Conservation (phyloP, 2,888 invertebrate genomes). For the Thymelicus sylvestris region DNA sequence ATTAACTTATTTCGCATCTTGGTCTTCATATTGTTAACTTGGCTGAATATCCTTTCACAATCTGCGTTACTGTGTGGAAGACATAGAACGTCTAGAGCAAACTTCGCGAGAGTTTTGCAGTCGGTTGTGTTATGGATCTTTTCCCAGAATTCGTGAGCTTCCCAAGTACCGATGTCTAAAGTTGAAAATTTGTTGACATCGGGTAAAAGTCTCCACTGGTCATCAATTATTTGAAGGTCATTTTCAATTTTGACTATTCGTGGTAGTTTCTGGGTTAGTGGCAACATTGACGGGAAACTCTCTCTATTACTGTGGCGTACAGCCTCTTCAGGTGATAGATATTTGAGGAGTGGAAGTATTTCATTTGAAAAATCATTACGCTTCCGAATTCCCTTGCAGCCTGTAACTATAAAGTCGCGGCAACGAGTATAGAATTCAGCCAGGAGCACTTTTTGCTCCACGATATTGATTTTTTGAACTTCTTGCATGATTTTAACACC, state of each 20-base stretch:
- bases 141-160: slow-evolving; percentile 36
- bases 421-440: slow-evolving; percentile 31
- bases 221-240: slow-evolving; percentile 34
- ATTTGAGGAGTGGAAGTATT: slow-evolving; percentile 37
- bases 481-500: slow-evolving; percentile 35
- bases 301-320: slow-evolving; percentile 19
- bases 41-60: slow-evolving; percentile 33
- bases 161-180: slow-evolving; percentile 36
- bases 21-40: slow-evolving; percentile 22
- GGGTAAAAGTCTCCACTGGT: slow-evolving; percentile 38
- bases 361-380: slow-evolving; percentile 37
- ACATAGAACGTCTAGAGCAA: slow-evolving; percentile 11
- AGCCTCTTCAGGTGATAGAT: slow-evolving; percentile 37
- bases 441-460: slow-evolving; percentile 18
- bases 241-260: slow-evolving; percentile 29
- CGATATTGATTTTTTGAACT: slow-evolving; percentile 31
- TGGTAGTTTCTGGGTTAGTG: slow-evolving; percentile 30
- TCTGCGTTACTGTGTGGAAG: slow-evolving; percentile 34
- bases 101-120: slow-evolving; percentile 36
- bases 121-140: slow-evolving; percentile 33
- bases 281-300: slow-evolving; percentile 36
- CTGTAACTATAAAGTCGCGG: slow-evolving; percentile 29
- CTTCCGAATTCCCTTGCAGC: slow-evolving; percentile 33
- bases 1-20: slow-evolving; percentile 32
- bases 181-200: slow-evolving; percentile 31